Percentiles rank a stretch among this genome's conserved stretches.
These are phyloP conservation scores for Sylvilagus bachmani DNA, from an alignment of 2,113 vertebrate species.

Conservation along the genomic window DNA sequence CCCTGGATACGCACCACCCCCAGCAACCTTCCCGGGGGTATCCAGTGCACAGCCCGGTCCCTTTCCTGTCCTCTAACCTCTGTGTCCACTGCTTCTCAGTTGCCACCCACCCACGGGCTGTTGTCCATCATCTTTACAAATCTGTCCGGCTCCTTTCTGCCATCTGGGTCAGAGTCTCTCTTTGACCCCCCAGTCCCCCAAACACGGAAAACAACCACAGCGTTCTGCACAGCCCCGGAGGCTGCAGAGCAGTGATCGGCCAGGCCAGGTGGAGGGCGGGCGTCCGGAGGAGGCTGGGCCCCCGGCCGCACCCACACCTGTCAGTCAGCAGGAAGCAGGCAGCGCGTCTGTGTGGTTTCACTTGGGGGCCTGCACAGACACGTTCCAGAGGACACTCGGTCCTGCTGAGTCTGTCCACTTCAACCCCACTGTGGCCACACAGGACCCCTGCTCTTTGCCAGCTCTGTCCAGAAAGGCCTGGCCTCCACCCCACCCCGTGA, in stretches of 20 bases:
- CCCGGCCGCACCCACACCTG: not conserved
- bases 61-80: not conserved
- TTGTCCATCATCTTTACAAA: slow-evolving; percentile 13
- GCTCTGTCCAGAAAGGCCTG: not conserved
- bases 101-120: not conserved
- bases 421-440: too few species aligned
- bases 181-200: not conserved
- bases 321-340: not conserved
- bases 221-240: not conserved
- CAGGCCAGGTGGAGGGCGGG: slow-evolving; percentile 29
- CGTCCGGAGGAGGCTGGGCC: not conserved
- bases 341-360: not conserved
- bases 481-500: not conserved
- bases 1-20: not conserved
- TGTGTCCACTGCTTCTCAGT: not conserved
- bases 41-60: not conserved
- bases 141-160: not conserved
- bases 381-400: not conserved
- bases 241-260: not conserved
- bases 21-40: not conserved
- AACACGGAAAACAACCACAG: not conserved
- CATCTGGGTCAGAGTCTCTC: not conserved
- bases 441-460: not conserved
- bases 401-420: too few species aligned
- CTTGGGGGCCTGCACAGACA: not conserved